Percentiles rank a stretch among this genome's conserved stretches.
phyloP scores from a whole-genome alignment of 2,888 invertebrate genomes.

The Parnassius mnemosyne region DNA sequence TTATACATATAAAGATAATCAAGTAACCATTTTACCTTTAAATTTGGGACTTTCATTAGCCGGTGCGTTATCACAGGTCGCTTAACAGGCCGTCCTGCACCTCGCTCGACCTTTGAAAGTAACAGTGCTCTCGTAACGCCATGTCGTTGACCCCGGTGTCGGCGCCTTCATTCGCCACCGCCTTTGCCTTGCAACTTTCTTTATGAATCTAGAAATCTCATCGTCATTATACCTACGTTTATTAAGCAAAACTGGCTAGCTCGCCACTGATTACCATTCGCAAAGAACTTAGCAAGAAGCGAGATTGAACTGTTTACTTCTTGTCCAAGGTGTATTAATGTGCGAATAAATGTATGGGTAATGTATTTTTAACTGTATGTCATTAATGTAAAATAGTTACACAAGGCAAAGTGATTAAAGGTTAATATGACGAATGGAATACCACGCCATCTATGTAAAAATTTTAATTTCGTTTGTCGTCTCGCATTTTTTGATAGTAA shows the following conservation, averaged over 20 bases:
- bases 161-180: conserved; percentile 48
- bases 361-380: neutral
- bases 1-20: too few species aligned
- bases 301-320: conserved; percentile 12
- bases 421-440: too few species aligned
- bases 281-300: conserved; percentile 33
- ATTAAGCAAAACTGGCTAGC: conserved; percentile 35
- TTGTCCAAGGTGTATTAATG: neutral
- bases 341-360: conserved; percentile 9
- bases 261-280: conserved; percentile 36
- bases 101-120: conserved; percentile 73
- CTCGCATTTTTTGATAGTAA: too few species aligned
- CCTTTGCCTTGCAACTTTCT: conserved; percentile 53
- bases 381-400: too few species aligned
- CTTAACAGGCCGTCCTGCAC: conserved; percentile 42
- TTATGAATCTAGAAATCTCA: conserved; percentile 55
- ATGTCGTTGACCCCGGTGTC: conserved; percentile 62
- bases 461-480: too few species aligned
- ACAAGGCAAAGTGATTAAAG: too few species aligned
- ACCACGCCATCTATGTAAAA: too few species aligned
- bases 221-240: conserved; percentile 50
- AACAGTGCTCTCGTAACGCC: conserved; percentile 66
- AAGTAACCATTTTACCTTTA: too few species aligned
- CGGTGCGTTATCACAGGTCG: conserved; percentile 20
- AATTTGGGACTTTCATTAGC: neutral